Evolutionary conservation across 2,113 vertebrate genomes (phyloP).

Genomic region (Nasalis larvatus): DNA sequence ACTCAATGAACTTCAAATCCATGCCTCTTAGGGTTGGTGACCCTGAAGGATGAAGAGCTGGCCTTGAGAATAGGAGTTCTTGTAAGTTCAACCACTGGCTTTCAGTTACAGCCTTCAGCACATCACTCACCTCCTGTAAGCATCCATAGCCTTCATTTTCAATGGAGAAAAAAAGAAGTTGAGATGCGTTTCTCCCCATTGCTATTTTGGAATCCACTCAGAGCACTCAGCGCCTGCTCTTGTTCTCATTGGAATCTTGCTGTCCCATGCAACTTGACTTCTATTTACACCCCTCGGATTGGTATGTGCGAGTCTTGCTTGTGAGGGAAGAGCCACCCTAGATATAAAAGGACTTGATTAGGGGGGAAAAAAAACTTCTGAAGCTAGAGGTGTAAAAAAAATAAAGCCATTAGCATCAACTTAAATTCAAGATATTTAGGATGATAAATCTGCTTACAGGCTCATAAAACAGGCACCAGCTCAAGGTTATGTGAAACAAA

Average conservation of each 20-base stretch:
- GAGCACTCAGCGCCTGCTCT: background rate
- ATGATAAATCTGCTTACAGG: slow-evolving; percentile 43
- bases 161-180: background rate
- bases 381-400: slow-evolving; percentile 41
- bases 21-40: background rate
- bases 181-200: background rate
- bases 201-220: background rate
- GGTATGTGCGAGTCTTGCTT: background rate
- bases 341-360: background rate
- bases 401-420: slow-evolving; percentile 33
- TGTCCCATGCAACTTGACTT: background rate
- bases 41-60: background rate
- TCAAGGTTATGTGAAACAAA: slow-evolving; percentile 41
- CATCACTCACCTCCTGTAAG: background rate
- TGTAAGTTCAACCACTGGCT: background rate
- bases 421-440: slow-evolving; percentile 44
- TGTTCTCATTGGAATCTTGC: background rate
- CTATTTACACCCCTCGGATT: background rate
- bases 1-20: too few species aligned
- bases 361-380: background rate
- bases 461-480: background rate
- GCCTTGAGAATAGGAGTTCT: background rate
- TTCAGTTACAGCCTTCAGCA: background rate
- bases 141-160: background rate
- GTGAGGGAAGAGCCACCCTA: background rate